Base-by-base conservation (phyloP, 1,140 invertebrate species). In the Drosophila kikkawai region DNA sequence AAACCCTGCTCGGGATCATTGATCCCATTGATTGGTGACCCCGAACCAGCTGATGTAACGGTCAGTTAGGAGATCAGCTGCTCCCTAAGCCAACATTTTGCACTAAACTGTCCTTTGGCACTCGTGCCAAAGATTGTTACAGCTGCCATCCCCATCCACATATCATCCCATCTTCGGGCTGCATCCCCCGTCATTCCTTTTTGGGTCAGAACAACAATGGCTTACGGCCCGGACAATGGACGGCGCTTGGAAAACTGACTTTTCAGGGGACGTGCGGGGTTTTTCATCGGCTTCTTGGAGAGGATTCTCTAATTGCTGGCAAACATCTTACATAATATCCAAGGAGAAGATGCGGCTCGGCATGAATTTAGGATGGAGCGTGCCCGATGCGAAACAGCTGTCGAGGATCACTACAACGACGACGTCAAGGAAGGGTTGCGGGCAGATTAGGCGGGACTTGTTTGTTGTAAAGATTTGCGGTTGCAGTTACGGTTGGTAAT, bases 311-410 rank as follows among this genome's bases (percentile, higher is more conserved):
- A 87, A 87, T 86, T 87, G 77, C 68, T 80, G 69, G 77, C 80
- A 51, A 84, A 41, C 79, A 57, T 88, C 83, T 87, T 87, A 88
- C 53, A 84, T 88, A 84, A 88, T 69, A 66, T 61, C 58, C 69
- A 42, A 58, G 42, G 41, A 42, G 53, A 58, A 76, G 84, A 77
- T 83, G 80, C 70, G 44, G 13, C 59, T 44, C 56, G 48, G 71
- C 80, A 80, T 74, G 73, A 56, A 69, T 81, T 80, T 77, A 26
- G 36, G 51, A 45, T 87, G 84, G 87, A 88, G 84, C 85, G 84
- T 88, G 84, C 84, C 84, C 83, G 77, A 88, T 88, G 68, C 80
- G 44, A 80, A 60, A 53, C 84, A 88, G 77, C 84, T 88, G 84
- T 58, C 41, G n/a, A 32, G 42, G 58, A 75, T 67, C 53, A 47